Evolutionary conservation across 2,888 invertebrate species (phyloP).

Genomic region (Lochmaea crataegi): DNA sequence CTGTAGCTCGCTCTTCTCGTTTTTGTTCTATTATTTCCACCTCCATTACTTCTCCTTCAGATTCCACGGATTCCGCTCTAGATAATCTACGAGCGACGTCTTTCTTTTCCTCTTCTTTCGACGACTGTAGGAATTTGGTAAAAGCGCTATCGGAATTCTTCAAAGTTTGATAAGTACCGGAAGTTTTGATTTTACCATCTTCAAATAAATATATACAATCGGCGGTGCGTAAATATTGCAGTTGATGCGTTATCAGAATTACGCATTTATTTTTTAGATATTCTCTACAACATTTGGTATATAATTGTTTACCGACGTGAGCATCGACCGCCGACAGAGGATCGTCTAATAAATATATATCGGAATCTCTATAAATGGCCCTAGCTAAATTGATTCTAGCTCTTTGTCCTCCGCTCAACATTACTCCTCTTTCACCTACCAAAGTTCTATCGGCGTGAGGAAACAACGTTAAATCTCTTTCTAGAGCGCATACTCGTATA

Average conservation of each 20-base stretch:
- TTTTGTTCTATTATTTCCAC: conserved; percentile 52
- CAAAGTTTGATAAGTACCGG: conserved; percentile 72
- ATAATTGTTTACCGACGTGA: conserved; percentile 86
- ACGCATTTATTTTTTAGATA: conserved; percentile 75
- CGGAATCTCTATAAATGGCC: conserved; percentile 84
- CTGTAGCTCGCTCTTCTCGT: conserved; percentile 73
- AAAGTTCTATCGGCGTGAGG: conserved; percentile 83
- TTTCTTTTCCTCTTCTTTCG: conserved; percentile 44
- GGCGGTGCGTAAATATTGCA: conserved; percentile 72
- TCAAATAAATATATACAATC: conserved; percentile 69
- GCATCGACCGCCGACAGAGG: conserved; percentile 91
- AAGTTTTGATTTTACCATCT: conserved; percentile 67
- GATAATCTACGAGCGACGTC: conserved; percentile 30
- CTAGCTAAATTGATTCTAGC: conserved; percentile 89
- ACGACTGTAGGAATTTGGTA: conserved; percentile 69
- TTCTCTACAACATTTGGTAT: conserved; percentile 78
- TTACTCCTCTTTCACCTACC: conserved; percentile 72
- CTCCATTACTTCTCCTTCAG: conserved; percentile 20
- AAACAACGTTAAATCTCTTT: conserved; percentile 77
- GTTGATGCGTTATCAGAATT: conserved; percentile 80
- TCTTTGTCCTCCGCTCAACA: conserved; percentile 79
- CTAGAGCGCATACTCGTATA: conserved; percentile 76
- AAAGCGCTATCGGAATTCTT: conserved; percentile 79
- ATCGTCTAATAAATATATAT: conserved; percentile 89
- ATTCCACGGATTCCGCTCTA: conserved; percentile 66